phyloP scores from a whole-genome alignment of 2,113 vertebrate genomes.

The Bos indicus region DNA sequence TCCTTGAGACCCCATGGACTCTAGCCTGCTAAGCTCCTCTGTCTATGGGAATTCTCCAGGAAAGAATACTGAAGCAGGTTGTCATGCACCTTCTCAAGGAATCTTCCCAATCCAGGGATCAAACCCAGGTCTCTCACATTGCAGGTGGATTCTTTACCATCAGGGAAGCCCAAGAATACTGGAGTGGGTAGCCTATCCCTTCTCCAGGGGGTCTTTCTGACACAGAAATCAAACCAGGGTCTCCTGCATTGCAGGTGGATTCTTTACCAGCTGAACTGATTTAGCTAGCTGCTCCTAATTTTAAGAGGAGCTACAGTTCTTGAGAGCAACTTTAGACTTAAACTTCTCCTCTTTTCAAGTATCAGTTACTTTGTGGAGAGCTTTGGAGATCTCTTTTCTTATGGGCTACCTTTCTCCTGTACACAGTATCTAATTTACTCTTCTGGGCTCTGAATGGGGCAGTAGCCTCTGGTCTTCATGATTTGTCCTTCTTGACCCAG shows the following conservation, averaged over 20 bases:
- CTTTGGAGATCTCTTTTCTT: not conserved
- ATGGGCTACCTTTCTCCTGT: not conserved
- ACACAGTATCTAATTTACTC: not conserved
- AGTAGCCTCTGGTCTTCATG: not conserved
- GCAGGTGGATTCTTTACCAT: not conserved
- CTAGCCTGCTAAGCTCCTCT: not conserved
- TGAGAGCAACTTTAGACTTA: not conserved
- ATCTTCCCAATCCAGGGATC: not conserved
- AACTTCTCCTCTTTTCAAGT: not conserved
- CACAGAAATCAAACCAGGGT: fast-evolving
- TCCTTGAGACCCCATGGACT: not conserved
- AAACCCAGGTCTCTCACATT: not conserved
- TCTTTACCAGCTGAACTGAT: not conserved
- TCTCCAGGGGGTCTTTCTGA: not conserved
- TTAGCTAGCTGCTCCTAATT: not conserved
- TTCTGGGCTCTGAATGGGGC: not conserved
- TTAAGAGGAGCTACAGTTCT: not conserved
- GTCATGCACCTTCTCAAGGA: not conserved
- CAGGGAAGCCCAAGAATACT: not conserved
- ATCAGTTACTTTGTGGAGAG: not conserved
- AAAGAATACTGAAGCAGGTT: not conserved
- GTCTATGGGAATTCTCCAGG: not conserved
- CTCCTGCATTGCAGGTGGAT: not conserved
- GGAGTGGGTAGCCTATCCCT: not conserved
- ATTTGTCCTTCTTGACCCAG: not conserved